Base-by-base conservation (phyloP, 2,797 vertebrate species). In the Cichlasoma orientale region DNA sequence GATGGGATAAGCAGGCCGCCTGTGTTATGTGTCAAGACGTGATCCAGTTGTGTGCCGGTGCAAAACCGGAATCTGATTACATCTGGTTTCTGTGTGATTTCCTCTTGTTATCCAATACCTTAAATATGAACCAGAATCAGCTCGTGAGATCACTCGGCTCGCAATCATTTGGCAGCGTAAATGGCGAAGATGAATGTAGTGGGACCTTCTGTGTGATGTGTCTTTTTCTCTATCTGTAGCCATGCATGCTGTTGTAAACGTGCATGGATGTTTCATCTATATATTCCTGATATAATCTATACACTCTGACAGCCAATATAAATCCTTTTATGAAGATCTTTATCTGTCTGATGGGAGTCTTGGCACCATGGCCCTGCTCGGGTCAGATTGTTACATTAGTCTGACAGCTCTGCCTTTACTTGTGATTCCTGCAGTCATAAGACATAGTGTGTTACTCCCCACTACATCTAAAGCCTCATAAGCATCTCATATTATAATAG, bases 301-400 rank as follows among this genome's bases (percentile, higher is more conserved):
- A 88, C 83, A 89, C 84, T 88, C 79, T 50, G 92, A 92, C 94
- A 94, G 87, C 82, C 92, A 93, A 93, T 94, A 95, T 94, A 93
- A 94, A 93, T 92, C 86, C 84, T 89, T 93, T 93, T 92, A 93
- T 93, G 92, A 94, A 91, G 90, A 92, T 92, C 87, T 90, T 91
- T 94, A 94, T 95, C 93, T 77, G 80, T 72, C 10, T 80, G 85
- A 86, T 90, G 89, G 89, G 86, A 90, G 88, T 80, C 75, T 83
- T 56, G 3, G 86, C 87, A 86, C 86, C 76, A 36, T 74, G 82
- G 89, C 82, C 86, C 86, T 84, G 88, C 66, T 86, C 66, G 36
- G 94, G 92, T 92, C 90, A 92, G 92, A 93, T 93, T 92, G 91
- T 86, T 92, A 88, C 89, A 90, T 94, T 92, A 90, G 81, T 85